These are phyloP conservation scores for Dasyurus viverrinus DNA, from an alignment of 2,113 vertebrate species.

Conservation along the genomic window DNA sequence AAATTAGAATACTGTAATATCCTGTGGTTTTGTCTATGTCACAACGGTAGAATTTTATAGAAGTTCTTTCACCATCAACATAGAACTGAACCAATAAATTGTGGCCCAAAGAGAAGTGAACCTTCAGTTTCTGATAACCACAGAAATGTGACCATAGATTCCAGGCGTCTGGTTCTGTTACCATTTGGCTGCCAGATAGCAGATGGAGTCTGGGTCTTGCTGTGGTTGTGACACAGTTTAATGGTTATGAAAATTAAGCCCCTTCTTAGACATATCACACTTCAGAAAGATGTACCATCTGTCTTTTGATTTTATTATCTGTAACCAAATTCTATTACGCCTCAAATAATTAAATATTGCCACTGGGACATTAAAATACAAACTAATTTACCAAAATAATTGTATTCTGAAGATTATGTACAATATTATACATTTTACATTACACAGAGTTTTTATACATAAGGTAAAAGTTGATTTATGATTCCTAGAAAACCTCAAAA, in stretches of 20 bases:
- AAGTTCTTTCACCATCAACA: neutral
- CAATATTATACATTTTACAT: conserved; percentile 91
- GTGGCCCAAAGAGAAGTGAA: neutral
- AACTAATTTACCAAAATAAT: conserved; percentile 89
- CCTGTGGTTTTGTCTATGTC: neutral
- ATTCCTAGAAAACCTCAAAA: conserved; percentile 78
- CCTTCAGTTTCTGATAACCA: neutral
- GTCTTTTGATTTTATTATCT: conserved; percentile 80
- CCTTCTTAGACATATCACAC: neutral
- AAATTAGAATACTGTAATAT: neutral
- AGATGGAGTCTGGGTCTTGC: neutral
- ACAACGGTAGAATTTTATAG: neutral
- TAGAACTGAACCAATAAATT: neutral
- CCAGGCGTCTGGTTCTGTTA: neutral
- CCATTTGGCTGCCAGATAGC: neutral
- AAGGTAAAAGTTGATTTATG: conserved; percentile 81
- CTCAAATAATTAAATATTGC: conserved; percentile 88
- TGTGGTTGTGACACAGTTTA: neutral
- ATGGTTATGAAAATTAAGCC: neutral
- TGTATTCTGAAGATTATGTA: conserved; percentile 89
- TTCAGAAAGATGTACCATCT: conserved; percentile 51
- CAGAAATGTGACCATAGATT: neutral
- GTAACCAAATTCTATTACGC: conserved; percentile 82
- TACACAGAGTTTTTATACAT: conserved; percentile 82
- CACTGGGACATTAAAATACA: conserved; percentile 87